phyloP scores from a whole-genome alignment of 2,113 vertebrate species.

The Varanus komodoensis region DNA sequence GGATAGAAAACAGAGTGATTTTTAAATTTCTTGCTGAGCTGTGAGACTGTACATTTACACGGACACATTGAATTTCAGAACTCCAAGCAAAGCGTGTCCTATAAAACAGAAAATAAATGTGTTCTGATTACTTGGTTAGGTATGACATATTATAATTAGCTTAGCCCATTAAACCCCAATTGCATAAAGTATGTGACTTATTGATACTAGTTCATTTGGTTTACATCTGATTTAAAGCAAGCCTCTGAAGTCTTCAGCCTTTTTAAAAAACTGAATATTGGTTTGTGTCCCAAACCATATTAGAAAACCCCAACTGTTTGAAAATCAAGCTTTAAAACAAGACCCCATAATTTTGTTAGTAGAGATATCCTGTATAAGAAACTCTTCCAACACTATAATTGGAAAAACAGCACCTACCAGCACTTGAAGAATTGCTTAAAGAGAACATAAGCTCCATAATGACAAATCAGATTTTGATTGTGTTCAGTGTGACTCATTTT shows the following conservation, averaged over 20 bases:
- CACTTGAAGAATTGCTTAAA: background rate
- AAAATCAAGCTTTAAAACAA: background rate
- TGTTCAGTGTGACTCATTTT: background rate
- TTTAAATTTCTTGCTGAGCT: background rate
- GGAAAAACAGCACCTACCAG: background rate
- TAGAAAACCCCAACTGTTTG: background rate
- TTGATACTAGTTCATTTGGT: slow-evolving; percentile 40
- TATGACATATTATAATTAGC: slow-evolving; percentile 60
- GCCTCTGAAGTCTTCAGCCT: background rate
- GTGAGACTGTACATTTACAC: slow-evolving; percentile 45
- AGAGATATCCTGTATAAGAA: background rate
- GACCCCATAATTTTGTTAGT: background rate
- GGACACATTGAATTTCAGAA: slow-evolving; percentile 56
- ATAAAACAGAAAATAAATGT: slow-evolving; percentile 42
- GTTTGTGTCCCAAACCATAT: background rate
- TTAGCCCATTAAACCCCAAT: slow-evolving; percentile 59
- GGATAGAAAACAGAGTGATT: no score
- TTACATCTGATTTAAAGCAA: slow-evolving; percentile 59
- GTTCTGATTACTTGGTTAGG: slow-evolving; percentile 63
- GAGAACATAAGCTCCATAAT: background rate
- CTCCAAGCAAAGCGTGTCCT: slow-evolving; percentile 51
- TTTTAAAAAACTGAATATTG: background rate
- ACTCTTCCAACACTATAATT: background rate
- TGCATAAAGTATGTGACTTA: slow-evolving; percentile 52
- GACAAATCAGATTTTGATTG: background rate